Percentiles rank a stretch among this genome's conserved stretches.
Evolutionary conservation across 1,140 invertebrate species (phyloP).

Genomic region (Anoplolepis gracilipes): DNA sequence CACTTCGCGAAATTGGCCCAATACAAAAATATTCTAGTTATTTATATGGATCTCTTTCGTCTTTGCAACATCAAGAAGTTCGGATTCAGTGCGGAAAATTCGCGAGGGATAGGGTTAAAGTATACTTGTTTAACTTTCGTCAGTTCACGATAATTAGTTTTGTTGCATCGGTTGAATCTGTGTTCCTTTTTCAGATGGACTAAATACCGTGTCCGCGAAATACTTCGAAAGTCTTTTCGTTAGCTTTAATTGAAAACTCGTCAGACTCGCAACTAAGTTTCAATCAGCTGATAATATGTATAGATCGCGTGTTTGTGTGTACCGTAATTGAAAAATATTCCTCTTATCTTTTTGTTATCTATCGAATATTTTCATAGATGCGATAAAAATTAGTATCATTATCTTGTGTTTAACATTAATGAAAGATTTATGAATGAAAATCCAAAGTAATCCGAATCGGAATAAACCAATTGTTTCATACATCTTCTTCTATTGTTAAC

Average conservation of each 20-base stretch:
- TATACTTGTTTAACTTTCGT: slow-evolving; percentile 28
- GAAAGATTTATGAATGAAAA: not conserved
- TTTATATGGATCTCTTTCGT: not conserved
- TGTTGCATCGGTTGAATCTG: not conserved
- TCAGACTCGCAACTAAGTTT: not conserved
- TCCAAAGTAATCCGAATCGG: not conserved
- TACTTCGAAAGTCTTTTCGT: slow-evolving; percentile 46
- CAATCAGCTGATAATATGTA: not conserved
- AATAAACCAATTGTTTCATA: not conserved
- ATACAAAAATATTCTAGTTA: not conserved
- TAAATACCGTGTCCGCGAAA: not conserved
- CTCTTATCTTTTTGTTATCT: not conserved
- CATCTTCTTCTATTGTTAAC: no score
- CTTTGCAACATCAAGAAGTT: not conserved
- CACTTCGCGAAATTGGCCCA: not conserved
- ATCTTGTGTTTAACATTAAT: not conserved
- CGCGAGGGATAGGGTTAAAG: slow-evolving; percentile 4
- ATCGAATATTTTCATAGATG: slow-evolving; percentile 6
- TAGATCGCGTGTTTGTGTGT: not conserved
- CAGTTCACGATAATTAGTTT: slow-evolving; percentile 23
- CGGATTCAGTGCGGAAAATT: not conserved
- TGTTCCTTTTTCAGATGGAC: not conserved
- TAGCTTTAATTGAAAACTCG: slow-evolving; percentile 10
- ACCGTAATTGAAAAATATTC: slow-evolving; percentile 14
- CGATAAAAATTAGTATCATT: not conserved